These are phyloP conservation scores for Frankliniella intonsa DNA, from an alignment of 2,888 invertebrate genomes.

Conservation along the genomic window DNA sequence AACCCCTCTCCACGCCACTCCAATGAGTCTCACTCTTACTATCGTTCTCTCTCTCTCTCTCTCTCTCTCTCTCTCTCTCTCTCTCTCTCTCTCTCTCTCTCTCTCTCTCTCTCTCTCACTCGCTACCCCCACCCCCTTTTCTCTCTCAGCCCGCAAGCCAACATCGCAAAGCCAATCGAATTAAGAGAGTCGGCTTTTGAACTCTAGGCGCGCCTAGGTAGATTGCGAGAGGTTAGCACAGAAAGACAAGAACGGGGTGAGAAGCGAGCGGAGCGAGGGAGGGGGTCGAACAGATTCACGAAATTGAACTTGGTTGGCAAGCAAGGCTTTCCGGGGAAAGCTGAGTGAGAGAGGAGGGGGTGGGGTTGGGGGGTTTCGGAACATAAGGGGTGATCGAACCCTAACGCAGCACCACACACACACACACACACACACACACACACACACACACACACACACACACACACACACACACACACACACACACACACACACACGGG, in stretches of 20 bases:
- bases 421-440: too few relatives aligned
- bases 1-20: background rate
- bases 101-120: background rate
- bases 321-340: background rate
- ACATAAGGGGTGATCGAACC: too few relatives aligned
- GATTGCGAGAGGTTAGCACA: background rate
- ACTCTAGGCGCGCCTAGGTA: background rate
- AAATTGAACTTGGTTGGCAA: too few relatives aligned
- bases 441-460: too few relatives aligned
- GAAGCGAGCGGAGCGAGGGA: background rate
- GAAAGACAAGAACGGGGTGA: background rate
- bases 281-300: background rate
- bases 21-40: background rate
- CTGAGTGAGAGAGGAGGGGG: background rate
- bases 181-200: background rate
- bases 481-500: too few relatives aligned
- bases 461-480: too few relatives aligned
- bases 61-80: conserved; percentile 1
- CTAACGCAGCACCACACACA: too few relatives aligned
- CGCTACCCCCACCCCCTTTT: background rate
- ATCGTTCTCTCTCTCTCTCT: background rate
- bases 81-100: background rate
- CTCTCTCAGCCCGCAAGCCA: background rate
- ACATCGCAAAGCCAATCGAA: background rate
- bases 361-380: background rate